Evolutionary conservation across 2,888 invertebrate genomes (phyloP).

Genomic region (Torymus aiolomorphi): DNA sequence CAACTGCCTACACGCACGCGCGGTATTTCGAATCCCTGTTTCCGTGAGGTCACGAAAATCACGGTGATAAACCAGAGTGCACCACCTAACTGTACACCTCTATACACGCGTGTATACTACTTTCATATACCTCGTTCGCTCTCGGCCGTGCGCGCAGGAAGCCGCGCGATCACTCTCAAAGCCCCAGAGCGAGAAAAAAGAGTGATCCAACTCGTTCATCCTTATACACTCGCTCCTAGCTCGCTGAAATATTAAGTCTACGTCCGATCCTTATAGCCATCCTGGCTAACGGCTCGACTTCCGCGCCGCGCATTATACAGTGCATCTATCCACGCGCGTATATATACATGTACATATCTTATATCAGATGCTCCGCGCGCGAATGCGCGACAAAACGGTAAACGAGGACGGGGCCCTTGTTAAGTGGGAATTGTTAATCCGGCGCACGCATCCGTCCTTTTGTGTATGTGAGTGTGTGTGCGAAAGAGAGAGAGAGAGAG

Average conservation of each 20-base stretch:
- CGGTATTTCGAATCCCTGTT: too few species aligned
- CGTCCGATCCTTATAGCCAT: conserved; percentile 30
- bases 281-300: conserved; percentile 45
- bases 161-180: background rate
- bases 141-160: conserved; percentile 7
- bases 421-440: conserved; percentile 52
- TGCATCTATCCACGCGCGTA: background rate
- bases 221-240: background rate
- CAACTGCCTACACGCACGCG: too few species aligned
- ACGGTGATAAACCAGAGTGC: too few species aligned
- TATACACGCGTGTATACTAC: background rate
- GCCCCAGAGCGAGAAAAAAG: background rate
- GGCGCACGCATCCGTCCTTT: conserved; percentile 20
- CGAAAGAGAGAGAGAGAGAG: background rate
- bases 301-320: conserved; percentile 11
- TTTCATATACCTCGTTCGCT: conserved; percentile 27
- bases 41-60: too few species aligned
- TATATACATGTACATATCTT: background rate
- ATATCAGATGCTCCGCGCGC: conserved; percentile 21
- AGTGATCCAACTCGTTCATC: background rate
- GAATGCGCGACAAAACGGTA: conserved; percentile 40
- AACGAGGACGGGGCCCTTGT: conserved; percentile 43
- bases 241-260: conserved; percentile 46
- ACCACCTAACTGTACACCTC: conserved; percentile 13
- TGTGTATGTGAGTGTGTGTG: background rate